Evolutionary conservation across 1,140 invertebrate species (phyloP).

Genomic region (Teleopsis dalmanni): DNA sequence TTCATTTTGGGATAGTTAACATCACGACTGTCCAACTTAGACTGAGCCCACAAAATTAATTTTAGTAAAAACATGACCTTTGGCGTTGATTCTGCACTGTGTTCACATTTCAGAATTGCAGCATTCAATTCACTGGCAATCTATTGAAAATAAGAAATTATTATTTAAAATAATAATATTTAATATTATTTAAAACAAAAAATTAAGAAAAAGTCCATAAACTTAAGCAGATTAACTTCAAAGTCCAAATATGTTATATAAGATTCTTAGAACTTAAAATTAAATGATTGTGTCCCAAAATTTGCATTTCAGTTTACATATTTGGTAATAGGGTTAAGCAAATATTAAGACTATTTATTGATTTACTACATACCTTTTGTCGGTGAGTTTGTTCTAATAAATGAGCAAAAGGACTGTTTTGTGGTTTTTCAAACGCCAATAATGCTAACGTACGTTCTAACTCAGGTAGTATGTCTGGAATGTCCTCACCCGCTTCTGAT

Average conservation of each 20-base stretch:
- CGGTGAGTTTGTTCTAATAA: slow-evolving; percentile 84
- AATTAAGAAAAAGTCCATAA: too few relatives aligned
- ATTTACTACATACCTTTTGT: slow-evolving; percentile 66
- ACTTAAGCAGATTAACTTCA: too few relatives aligned
- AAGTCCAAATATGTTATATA: too few relatives aligned
- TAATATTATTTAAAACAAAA: not conserved
- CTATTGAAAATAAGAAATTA: slow-evolving; percentile 44
- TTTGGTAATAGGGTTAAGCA: too few relatives aligned
- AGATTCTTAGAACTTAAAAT: too few relatives aligned
- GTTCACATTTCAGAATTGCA: slow-evolving; percentile 86
- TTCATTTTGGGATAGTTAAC: slow-evolving; percentile 90
- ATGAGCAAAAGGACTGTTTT: slow-evolving; percentile 90
- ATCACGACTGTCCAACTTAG: slow-evolving; percentile 89
- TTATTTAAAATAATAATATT: slow-evolving; percentile 1
- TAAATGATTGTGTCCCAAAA: too few relatives aligned
- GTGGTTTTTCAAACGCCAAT: slow-evolving; percentile 93
- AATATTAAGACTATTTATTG: not conserved
- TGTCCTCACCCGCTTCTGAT: slow-evolving; percentile 84
- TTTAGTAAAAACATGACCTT: slow-evolving; percentile 86
- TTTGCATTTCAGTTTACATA: too few relatives aligned
- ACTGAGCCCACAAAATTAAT: slow-evolving; percentile 91
- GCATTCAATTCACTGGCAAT: slow-evolving; percentile 96
- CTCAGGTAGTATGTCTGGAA: slow-evolving; percentile 68
- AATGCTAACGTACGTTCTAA: slow-evolving; percentile 84
- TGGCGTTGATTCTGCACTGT: slow-evolving; percentile 79